phyloP scores from a whole-genome alignment of 2,113 vertebrate genomes.

The Psilopogon haemacephalus region DNA sequence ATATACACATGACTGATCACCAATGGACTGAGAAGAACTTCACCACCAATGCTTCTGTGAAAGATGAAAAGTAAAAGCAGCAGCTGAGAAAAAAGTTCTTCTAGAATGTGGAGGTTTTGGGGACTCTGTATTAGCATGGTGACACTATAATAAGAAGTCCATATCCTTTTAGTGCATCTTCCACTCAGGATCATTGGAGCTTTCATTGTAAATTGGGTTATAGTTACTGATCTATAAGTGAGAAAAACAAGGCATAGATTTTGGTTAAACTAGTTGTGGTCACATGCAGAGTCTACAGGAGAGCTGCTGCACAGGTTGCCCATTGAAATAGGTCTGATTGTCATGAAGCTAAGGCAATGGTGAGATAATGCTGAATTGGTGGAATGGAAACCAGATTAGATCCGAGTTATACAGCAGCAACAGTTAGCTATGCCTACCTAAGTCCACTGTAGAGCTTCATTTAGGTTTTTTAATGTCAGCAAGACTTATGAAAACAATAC shows the following conservation, averaged over 20 bases:
- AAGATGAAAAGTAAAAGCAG: background rate
- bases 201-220: background rate
- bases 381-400: background rate
- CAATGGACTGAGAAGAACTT: background rate
- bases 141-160: background rate
- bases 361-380: background rate
- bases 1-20: background rate
- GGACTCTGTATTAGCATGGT: background rate
- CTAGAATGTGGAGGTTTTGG: background rate
- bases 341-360: background rate
- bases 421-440: background rate
- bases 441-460: background rate
- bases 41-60: background rate
- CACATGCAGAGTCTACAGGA: fast-evolving
- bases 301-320: background rate
- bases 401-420: background rate
- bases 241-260: background rate
- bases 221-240: background rate
- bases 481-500: background rate
- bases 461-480: background rate
- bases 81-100: background rate
- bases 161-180: background rate
- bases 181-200: background rate
- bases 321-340: background rate
- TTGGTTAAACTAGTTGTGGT: background rate